These are phyloP conservation scores for Merodon equestris DNA, from an alignment of 2,888 invertebrate genomes.

Conservation along the genomic window DNA sequence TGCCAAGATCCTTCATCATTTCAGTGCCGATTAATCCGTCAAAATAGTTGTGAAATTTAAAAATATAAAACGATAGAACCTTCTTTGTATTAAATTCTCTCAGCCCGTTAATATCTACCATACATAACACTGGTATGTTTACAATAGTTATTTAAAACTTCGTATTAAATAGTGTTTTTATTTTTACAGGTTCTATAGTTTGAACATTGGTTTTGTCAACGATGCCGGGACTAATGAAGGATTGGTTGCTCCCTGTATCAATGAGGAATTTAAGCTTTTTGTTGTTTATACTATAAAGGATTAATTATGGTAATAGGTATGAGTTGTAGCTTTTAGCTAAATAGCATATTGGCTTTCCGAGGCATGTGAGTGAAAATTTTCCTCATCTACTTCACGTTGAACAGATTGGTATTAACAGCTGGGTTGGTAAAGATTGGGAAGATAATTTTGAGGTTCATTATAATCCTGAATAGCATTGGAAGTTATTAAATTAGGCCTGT, in stretches of 20 bases:
- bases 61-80: conserved; percentile 33
- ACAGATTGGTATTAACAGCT: conserved; percentile 7
- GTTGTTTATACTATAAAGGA: conserved; percentile 25
- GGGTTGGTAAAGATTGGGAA: background rate
- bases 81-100: conserved; percentile 48
- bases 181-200: conserved; percentile 42
- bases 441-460: no score
- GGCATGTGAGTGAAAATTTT: conserved; percentile 63
- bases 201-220: conserved; percentile 9
- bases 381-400: conserved; percentile 33
- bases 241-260: conserved; percentile 44
- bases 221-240: conserved; percentile 59
- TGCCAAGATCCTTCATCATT: conserved; percentile 44
- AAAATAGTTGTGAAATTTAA: conserved; percentile 64
- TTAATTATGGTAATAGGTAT: conserved; percentile 34
- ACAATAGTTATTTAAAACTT: conserved; percentile 38
- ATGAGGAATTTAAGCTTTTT: conserved; percentile 42
- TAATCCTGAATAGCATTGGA: background rate
- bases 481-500: background rate
- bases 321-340: conserved; percentile 57
- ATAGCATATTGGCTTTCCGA: conserved; percentile 59
- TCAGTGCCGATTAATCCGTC: conserved; percentile 65
- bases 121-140: no score
- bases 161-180: conserved; percentile 42
- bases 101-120: conserved; percentile 31